phyloP scores from a whole-genome alignment of 2,113 vertebrate genomes.

The Scatophagus argus region DNA sequence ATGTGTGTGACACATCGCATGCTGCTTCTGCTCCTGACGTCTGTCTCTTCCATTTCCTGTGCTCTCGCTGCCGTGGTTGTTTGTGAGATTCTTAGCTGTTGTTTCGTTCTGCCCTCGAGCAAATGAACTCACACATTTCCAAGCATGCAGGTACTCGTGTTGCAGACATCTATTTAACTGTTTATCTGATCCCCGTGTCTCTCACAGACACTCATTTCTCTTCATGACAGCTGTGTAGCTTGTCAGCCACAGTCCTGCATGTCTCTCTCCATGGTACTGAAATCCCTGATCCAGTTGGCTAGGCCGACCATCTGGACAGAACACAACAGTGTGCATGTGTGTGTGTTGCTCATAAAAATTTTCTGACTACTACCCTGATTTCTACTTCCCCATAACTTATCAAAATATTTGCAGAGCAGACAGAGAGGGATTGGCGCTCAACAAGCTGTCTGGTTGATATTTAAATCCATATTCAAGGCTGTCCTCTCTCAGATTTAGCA shows the following conservation, averaged over 20 bases:
- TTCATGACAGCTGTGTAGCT: slow-evolving; percentile 36
- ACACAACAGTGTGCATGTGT: slow-evolving; percentile 1
- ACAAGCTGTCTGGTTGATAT: slow-evolving; percentile 12
- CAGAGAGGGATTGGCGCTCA: slow-evolving; percentile 44
- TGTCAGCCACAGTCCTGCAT: slow-evolving; percentile 29
- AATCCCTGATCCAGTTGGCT: slow-evolving; percentile 44
- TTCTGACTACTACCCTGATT: slow-evolving; percentile 18
- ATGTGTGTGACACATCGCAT: not conserved
- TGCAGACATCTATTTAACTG: not conserved
- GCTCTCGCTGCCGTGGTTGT: not conserved
- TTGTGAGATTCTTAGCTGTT: not conserved
- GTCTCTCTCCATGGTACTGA: slow-evolving; percentile 82
- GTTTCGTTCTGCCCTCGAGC: not conserved
- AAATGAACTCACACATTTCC: not conserved
- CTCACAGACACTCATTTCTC: not conserved
- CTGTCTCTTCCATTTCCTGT: not conserved
- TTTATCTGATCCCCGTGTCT: not conserved
- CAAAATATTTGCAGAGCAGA: not conserved
- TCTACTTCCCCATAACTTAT: slow-evolving; percentile 22
- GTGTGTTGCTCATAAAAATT: slow-evolving; percentile 21
- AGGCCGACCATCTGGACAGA: slow-evolving; percentile 54
- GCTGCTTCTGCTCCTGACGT: slow-evolving; percentile 9
- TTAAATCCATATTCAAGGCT: not conserved
- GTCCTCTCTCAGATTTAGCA: not conserved
- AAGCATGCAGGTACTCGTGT: not conserved